These are phyloP conservation scores for Rhineura floridana DNA, from an alignment of 2,113 vertebrate species.

Conservation along the genomic window DNA sequence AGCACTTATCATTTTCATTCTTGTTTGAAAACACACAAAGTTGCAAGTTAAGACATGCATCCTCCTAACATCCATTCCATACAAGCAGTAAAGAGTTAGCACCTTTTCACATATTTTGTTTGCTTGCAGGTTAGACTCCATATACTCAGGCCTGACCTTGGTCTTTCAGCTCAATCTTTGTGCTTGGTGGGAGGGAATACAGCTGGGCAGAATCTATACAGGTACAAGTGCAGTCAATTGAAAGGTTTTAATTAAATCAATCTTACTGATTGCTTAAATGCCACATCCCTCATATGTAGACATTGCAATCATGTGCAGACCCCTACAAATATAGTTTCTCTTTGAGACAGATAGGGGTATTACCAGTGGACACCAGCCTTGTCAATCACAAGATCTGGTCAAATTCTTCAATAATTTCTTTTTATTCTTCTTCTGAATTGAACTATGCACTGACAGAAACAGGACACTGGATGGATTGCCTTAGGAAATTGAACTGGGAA, in stretches of 20 bases:
- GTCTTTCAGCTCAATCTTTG: not conserved
- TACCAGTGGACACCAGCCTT: not conserved
- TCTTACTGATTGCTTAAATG: not conserved
- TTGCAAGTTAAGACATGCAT: too few relatives aligned
- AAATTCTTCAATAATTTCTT: too few relatives aligned
- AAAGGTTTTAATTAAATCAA: not conserved
- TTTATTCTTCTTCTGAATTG: too few relatives aligned
- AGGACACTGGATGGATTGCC: not conserved
- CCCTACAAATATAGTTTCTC: not conserved
- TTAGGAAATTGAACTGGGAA: not conserved
- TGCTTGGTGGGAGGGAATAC: not conserved
- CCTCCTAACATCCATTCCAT: too few relatives aligned
- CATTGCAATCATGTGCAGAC: not conserved
- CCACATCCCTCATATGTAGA: not conserved
- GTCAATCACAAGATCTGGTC: too few relatives aligned
- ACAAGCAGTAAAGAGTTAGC: too few relatives aligned
- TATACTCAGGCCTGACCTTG: not conserved
- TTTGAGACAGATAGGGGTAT: not conserved
- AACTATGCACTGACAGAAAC: not conserved
- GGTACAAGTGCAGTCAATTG: not conserved
- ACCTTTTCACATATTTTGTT: not conserved
- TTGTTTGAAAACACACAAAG: too few relatives aligned
- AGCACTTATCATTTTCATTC: too few relatives aligned
- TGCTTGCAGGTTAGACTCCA: not conserved
- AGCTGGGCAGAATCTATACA: not conserved